Evolutionary conservation across 2,797 vertebrate genomes (phyloP), one percentile per base, ranked within the genome.

Genomic region (Sebastes hubbsi): DNA sequence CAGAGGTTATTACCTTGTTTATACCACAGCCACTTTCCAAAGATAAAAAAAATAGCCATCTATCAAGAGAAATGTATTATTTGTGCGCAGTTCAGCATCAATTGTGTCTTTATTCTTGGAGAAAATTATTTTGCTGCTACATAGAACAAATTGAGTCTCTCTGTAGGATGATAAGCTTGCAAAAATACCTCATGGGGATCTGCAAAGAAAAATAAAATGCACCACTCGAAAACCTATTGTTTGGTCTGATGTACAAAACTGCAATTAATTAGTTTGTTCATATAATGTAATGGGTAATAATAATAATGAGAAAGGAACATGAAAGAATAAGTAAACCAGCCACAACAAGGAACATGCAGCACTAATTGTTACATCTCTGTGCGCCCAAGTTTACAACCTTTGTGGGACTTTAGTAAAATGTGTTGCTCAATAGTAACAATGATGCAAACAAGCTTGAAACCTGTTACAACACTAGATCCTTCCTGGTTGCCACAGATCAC

Each of bases 1-100:
- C 56, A 36, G 77, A 80, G 72, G 82, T 87, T 75, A 86, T 86
- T 77, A 77, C 46, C 46, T 77, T 86, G 73, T 85, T 83, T 77
- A 86, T 82, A 76, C 63, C 54, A 13, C 13, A 56, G 62, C 20
- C 70, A 62, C 65, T 81, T 80, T 65, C 58, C 6, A 77, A 76
- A 87, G 25, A 78, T 59, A 42, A 61, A 76, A 52, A 22, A 22
- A 59, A 49, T 54, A 54, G 8, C 55, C 32, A 73, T 73, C 25
- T 63, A 36, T 81, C 29, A 22, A 58, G 5, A 78, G 29, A 78
- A 74, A 81, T 62, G 5, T 32, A 73, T 63, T 59, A 67, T 77
- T 49, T 67, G 16, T 22, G 22, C 27, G 32, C 16, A 74, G 34
- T 80, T 73, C 24, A 60, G 36, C 11, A 75, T 42, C 52, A 77